These are phyloP conservation scores for Heteronetta atricapilla DNA, from an alignment of 2,113 vertebrate species.

Conservation along the genomic window DNA sequence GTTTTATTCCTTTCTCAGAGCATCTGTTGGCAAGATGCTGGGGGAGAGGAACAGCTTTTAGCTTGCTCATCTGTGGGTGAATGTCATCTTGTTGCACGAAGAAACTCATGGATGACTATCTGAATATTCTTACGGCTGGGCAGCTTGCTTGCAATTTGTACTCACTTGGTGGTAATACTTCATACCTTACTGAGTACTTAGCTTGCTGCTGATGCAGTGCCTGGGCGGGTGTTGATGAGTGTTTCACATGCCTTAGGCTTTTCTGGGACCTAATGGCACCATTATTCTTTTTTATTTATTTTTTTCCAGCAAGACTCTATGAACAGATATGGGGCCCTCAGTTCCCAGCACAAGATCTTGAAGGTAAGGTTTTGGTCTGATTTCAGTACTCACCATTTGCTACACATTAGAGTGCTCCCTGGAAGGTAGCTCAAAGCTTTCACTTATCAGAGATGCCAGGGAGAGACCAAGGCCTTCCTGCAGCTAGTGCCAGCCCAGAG, in stretches of 20 bases:
- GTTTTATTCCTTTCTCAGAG: not conserved
- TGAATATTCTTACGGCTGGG: not conserved
- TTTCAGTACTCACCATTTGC: not conserved
- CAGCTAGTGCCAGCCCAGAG: not conserved
- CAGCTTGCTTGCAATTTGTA: not conserved
- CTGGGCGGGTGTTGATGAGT: not conserved
- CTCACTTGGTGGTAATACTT: not conserved
- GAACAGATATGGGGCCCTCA: conserved; percentile 77
- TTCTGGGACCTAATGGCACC: not conserved
- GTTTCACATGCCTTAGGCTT: not conserved
- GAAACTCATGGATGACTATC: not conserved
- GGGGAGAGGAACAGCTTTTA: not conserved
- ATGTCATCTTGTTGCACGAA: not conserved
- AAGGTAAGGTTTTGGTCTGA: conserved; percentile 58
- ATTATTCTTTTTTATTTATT: not conserved
- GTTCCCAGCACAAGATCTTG: conserved; percentile 77
- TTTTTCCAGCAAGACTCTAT: conserved; percentile 77
- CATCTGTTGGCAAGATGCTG: not conserved
- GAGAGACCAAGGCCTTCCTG: not conserved
- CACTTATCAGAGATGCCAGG: not conserved
- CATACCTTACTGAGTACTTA: not conserved
- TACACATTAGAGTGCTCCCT: not conserved
- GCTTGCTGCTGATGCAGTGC: not conserved
- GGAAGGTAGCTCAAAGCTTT: not conserved
- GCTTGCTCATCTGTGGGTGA: not conserved